phyloP scores from a whole-genome alignment of 2,113 vertebrate species.

The Hipposideros armiger region DNA sequence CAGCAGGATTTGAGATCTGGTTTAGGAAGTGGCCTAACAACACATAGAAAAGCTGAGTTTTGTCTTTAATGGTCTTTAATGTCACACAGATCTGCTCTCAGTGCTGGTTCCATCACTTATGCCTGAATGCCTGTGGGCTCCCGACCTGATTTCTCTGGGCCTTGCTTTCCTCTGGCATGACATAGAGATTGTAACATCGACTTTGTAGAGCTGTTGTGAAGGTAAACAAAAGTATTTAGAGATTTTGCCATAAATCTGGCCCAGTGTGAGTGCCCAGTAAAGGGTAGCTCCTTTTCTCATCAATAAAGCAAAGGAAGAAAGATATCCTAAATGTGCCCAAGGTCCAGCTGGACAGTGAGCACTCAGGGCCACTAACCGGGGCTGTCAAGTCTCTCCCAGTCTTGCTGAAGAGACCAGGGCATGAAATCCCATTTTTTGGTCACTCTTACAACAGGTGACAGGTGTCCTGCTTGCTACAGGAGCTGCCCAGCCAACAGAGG shows the following conservation, averaged over 20 bases:
- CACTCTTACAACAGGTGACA: not conserved
- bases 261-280: not conserved
- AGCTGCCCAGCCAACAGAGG: not conserved
- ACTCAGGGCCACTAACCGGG: not conserved
- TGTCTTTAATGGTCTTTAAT: not conserved
- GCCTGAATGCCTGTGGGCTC: not conserved
- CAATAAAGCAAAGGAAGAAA: slow-evolving; percentile 1
- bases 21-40: not conserved
- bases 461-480: not conserved
- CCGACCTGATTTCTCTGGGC: not conserved
- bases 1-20: not conserved
- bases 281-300: not conserved
- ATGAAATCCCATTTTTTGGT: not conserved
- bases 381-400: not conserved
- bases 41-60: not conserved
- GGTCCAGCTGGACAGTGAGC: not conserved
- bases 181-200: not conserved
- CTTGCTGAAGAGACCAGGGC: not conserved
- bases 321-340: not conserved
- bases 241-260: not conserved
- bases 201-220: slow-evolving; percentile 17
- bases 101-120: not conserved
- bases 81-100: not conserved
- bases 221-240: not conserved
- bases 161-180: not conserved